Percentiles rank a stretch among this genome's conserved stretches.
These are phyloP conservation scores for Tragelaphus strepsiceros DNA, from an alignment of 2,113 vertebrate genomes.

Conservation along the genomic window DNA sequence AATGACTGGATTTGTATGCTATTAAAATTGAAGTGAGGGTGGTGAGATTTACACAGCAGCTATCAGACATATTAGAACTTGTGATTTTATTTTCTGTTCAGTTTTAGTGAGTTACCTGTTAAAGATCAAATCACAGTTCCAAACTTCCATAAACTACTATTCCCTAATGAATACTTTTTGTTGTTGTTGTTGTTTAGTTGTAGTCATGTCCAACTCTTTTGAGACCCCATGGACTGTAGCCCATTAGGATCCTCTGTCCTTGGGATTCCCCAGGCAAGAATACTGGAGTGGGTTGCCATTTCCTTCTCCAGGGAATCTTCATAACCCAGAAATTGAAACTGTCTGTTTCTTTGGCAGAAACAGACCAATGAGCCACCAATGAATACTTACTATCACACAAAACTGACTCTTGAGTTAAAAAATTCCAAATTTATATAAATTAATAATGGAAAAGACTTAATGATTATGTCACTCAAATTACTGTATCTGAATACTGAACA, in stretches of 20 bases:
- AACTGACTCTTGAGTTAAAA: not conserved
- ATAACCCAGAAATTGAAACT: not conserved
- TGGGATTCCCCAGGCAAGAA: not conserved
- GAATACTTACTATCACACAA: not conserved
- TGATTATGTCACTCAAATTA: not conserved
- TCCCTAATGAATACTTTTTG: not conserved
- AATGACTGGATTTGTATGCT: not conserved
- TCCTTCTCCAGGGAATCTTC: not conserved
- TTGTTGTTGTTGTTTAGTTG: not conserved
- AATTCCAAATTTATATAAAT: slow-evolving; percentile 5
- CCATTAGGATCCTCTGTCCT: not conserved
- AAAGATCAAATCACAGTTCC: not conserved
- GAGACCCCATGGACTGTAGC: not conserved
- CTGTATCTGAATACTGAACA: not conserved
- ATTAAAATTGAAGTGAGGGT: not conserved
- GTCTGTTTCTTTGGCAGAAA: not conserved
- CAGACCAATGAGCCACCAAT: not conserved
- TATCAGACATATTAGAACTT: not conserved
- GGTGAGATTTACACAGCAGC: not conserved
- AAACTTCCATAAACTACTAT: not conserved
- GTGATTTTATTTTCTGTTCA: not conserved
- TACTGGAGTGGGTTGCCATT: not conserved
- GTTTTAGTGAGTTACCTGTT: not conserved
- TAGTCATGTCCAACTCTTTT: not conserved
- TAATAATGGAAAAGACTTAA: not conserved